Evolutionary conservation across 2,888 invertebrate genomes (phyloP).

Genomic region (Nezara viridula): DNA sequence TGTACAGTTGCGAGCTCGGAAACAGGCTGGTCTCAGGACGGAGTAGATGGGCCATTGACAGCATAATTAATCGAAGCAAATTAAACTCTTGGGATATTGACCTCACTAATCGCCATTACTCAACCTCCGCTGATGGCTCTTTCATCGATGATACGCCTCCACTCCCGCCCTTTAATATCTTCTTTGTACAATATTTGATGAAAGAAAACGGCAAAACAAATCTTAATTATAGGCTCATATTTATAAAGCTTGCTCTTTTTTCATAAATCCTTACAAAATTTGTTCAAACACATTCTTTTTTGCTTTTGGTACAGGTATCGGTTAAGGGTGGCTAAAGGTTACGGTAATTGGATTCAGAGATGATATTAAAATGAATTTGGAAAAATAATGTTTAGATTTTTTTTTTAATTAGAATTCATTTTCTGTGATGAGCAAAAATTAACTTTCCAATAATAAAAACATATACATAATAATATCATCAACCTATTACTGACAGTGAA

Average conservation of each 20-base stretch:
- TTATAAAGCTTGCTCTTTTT: not conserved
- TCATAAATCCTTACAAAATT: too few species aligned
- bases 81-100: conserved; percentile 32
- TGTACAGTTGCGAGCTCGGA: not conserved
- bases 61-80: conserved; percentile 28
- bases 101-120: conserved; percentile 8
- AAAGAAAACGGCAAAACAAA: not conserved
- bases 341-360: too few species aligned
- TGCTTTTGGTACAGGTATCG: too few species aligned
- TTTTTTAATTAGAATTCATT: too few species aligned
- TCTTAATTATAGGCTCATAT: not conserved
- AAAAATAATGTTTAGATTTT: too few species aligned
- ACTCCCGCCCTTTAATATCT: not conserved
- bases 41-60: conserved; percentile 5
- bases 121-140: not conserved
- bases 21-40: not conserved
- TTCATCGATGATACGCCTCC: not conserved
- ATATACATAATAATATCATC: too few species aligned
- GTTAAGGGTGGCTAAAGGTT: too few species aligned
- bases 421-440: too few species aligned
- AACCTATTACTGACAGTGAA: too few species aligned
- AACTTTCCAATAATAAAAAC: too few species aligned
- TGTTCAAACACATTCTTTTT: too few species aligned
- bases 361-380: too few species aligned
- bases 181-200: not conserved